These are phyloP conservation scores for Embiotoca jacksoni DNA, from an alignment of 2,113 vertebrate species.

Conservation along the genomic window DNA sequence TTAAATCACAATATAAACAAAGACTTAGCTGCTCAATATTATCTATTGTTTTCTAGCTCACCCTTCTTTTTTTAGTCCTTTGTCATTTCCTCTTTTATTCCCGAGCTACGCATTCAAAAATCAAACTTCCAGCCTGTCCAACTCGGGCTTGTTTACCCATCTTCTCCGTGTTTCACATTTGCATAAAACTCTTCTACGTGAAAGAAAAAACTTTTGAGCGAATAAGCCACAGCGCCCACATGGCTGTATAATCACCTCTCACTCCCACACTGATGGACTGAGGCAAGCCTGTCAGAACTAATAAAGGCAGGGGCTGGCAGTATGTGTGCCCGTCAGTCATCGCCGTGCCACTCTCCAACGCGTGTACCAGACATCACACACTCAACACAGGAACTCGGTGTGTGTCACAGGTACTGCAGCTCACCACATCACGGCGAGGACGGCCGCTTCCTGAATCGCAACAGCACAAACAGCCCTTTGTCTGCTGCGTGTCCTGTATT, in stretches of 20 bases:
- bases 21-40: constrained; percentile 48
- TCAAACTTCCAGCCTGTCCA: neutral
- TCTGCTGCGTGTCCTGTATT: constrained; percentile 60
- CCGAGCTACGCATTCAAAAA: constrained; percentile 2
- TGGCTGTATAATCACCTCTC: constrained; percentile 46
- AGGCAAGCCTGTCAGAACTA: constrained; percentile 61
- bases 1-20: constrained; percentile 59
- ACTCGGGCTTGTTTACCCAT: constrained; percentile 10
- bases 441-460: constrained; percentile 68
- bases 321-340: constrained; percentile 58
- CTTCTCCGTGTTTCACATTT: constrained; percentile 25
- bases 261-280: constrained; percentile 41
- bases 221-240: constrained; percentile 20
- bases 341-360: constrained; percentile 34
- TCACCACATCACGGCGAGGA: constrained; percentile 63
- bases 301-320: constrained; percentile 32
- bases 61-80: constrained; percentile 16
- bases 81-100: neutral
- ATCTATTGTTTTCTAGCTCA: constrained; percentile 51
- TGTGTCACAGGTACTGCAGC: constrained; percentile 68
- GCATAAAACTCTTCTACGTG: constrained; percentile 28
- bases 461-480: constrained; percentile 61
- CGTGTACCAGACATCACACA: constrained; percentile 45
- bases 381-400: constrained; percentile 68
- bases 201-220: constrained; percentile 43